Evolutionary conservation across 2,888 invertebrate genomes (phyloP).

Genomic region (Tinea pellionella): DNA sequence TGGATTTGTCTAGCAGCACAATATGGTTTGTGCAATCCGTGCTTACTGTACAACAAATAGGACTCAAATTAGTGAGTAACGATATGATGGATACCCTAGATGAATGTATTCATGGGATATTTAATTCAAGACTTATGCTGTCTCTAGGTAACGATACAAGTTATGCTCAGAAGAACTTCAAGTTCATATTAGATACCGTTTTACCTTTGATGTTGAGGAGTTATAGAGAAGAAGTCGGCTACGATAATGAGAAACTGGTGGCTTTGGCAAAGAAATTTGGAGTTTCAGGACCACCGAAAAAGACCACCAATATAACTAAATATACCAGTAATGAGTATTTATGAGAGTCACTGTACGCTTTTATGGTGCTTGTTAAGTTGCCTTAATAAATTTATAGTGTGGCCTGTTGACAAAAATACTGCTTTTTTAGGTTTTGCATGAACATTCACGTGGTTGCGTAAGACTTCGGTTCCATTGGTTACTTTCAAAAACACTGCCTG

Average conservation of each 20-base stretch:
- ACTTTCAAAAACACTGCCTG: no score
- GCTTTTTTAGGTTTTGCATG: no score
- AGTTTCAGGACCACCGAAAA: constrained; percentile 63
- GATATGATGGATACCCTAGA: constrained; percentile 81
- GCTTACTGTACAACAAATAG: constrained; percentile 79
- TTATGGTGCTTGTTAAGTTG: constrained; percentile 2
- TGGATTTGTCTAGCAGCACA: constrained; percentile 83
- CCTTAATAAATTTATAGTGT: neutral
- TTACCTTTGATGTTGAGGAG: constrained; percentile 72
- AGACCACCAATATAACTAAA: constrained; percentile 68
- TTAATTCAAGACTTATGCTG: constrained; percentile 77
- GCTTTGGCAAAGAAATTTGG: constrained; percentile 67
- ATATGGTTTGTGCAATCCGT: constrained; percentile 83
- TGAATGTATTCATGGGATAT: constrained; percentile 77
- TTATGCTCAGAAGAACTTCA: constrained; percentile 73
- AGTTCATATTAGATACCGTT: constrained; percentile 76
- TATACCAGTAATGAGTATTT: constrained; percentile 76
- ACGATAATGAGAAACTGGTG: constrained; percentile 66
- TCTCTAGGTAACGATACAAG: constrained; percentile 51
- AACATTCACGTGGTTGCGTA: no score
- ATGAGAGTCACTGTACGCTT: constrained; percentile 36
- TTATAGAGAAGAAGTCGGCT: constrained; percentile 71
- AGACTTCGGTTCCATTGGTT: no score
- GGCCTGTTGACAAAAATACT: constrained; percentile 41
- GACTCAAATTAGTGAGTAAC: constrained; percentile 78